Base-by-base conservation (phyloP, 2,113 vertebrate species). In the Phrynosoma blainvillii region DNA sequence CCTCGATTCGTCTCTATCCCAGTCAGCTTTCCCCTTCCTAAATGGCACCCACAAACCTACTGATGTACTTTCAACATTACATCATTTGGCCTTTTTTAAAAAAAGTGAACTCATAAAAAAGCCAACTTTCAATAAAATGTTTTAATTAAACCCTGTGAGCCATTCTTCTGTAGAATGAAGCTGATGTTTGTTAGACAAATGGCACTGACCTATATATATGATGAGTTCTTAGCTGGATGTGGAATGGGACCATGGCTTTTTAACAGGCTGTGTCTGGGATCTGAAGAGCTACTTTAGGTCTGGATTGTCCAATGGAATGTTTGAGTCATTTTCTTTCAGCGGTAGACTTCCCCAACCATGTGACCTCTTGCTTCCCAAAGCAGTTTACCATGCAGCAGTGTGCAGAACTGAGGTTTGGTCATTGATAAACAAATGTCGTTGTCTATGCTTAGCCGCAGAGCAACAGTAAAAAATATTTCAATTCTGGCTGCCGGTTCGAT, bases 31-130 rank as follows among this genome's bases (percentile, higher is more conserved):
- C 85, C 91, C 25, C 65, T 70, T 80, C 78, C 0, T 0, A 14
- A 90, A 52, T 32, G 62, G 20, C 16, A 84, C 56, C 30, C 92
- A 42, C 85, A 56, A 93, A 86, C 21, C 78, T 81, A 93, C 75
- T 56, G 0, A 77, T 65, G 7, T 42, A 59, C 23, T 87, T 36
- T 84, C 62, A 42, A 3, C 2, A n/a, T 5, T 59, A 21, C 36
- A 71, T 83, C 0, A 25, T 47, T 79, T 40, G 52, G 25, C 1
- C 76, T 87, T 87, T 73, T 62, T 40, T 12, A 70, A 74, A 77
- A 47, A 47, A 79, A 90, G 82, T 81, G 36, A 85, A 62, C 13
- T 78, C 90, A 71, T 42, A 65, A 73, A 88, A 54, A 81, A 32
- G 27, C 42, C 16, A 2, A 82, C 0, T 32, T 32, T 1, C 0